Evolutionary conservation across 2,888 invertebrate genomes (phyloP), one percentile per base, ranked within the genome.

Genomic region (Amphipoea oculea): DNA sequence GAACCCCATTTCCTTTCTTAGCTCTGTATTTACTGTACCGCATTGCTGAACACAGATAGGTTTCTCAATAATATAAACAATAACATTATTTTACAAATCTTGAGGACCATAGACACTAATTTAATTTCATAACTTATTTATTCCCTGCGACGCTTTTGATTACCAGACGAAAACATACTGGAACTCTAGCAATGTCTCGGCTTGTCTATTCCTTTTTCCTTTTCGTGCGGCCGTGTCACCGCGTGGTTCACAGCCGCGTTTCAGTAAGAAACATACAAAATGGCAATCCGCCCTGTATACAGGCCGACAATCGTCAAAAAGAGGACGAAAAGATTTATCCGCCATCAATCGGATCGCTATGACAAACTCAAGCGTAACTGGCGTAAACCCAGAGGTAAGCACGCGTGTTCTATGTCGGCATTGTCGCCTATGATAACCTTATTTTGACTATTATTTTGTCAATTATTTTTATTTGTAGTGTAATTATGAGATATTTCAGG

Each of bases 291-390:
- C 97, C 99, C 99, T 91, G 98, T 98, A 86, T 98, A 98, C 94
- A 98, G 98, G 95, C 98, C 99, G 57, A 98, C 97, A 93, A 99
- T 99, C 95, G 98, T 99, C 89, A 99, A 99, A 97, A 99, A 99
- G 97, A 98, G 99, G 97, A 99, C 99, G 92, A 99, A 99, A 97
- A 99, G 99, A 97, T 99, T 99, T 97, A 99, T 99, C 93, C 98
- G 99, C 89, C 99, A 99, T 97, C 99, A 99, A 96, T 99, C 99
- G 93, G 99, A 99, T 97, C 98, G 99, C 95, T 99, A 99, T 98
- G 98, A 98, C 90, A 99, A 99, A 97, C 97, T 99, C 89, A 99
- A 98, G 98, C 98, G 98, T 90, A 99, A 99, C 98, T 99, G 99
- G 99, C 98, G 99, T 95, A 99, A 99, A 97, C 99, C 99, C 40